These are phyloP conservation scores for Bugula neritina DNA, from an alignment of 2,888 invertebrate genomes.

Conservation along the genomic window DNA sequence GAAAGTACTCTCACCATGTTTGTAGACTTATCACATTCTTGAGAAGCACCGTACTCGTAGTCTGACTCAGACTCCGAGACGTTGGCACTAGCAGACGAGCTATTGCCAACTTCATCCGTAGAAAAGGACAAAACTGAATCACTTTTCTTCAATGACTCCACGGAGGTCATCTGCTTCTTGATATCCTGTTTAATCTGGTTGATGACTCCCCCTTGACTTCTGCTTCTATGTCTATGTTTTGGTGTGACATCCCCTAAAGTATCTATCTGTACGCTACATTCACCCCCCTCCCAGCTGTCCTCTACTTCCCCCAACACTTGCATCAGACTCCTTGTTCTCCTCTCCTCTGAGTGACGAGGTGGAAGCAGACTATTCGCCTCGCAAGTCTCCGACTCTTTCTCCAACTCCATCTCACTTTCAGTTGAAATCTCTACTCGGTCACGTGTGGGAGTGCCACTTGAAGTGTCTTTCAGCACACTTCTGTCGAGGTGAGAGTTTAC, in stretches of 20 bases:
- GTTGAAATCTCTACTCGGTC: too few relatives aligned
- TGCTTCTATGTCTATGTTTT: not conserved
- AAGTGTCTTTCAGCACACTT: too few relatives aligned
- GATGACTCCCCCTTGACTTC: not conserved
- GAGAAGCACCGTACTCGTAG: not conserved
- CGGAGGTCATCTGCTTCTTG: not conserved
- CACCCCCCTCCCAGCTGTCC: not conserved
- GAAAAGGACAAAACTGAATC: not conserved
- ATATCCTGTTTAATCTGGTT: slow-evolving; percentile 3
- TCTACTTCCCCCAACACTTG: not conserved
- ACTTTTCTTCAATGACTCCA: not conserved
- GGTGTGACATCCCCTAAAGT: not conserved
- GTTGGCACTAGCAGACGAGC: not conserved
- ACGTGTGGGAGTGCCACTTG: too few relatives aligned
- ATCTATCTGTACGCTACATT: not conserved
- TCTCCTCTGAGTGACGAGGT: too few relatives aligned
- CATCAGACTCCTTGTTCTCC: not conserved
- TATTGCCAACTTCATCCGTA: slow-evolving; percentile 3
- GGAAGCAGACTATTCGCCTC: too few relatives aligned
- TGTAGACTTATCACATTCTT: not conserved
- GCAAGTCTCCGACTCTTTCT: too few relatives aligned
- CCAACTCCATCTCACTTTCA: too few relatives aligned
- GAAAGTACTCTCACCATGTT: not conserved
- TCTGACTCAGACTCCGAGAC: slow-evolving; percentile 13
- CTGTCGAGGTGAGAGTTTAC: too few relatives aligned